Conservation (phyloP, 2,888 invertebrate species). For the Thyatira batis region DNA sequence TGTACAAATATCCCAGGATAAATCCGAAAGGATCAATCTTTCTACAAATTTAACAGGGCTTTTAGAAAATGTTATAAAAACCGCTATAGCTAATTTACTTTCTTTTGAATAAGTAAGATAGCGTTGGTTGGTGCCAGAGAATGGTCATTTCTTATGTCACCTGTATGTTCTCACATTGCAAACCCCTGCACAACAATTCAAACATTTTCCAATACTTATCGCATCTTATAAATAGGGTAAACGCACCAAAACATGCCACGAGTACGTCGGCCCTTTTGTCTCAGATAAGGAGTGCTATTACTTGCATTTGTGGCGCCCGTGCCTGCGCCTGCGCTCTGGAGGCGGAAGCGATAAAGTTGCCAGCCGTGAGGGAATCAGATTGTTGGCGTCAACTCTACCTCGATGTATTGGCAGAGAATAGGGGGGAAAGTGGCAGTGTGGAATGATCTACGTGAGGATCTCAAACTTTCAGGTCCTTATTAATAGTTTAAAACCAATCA, state of each 20-base stretch:
- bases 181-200: conserved; percentile 23
- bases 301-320: conserved; percentile 32
- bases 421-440: conserved; percentile 47
- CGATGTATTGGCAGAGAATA: conserved; percentile 58
- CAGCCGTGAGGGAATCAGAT: conserved; percentile 72
- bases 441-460: conserved; percentile 33
- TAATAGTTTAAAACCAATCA: not conserved
- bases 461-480: not conserved
- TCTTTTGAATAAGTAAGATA: too few relatives aligned
- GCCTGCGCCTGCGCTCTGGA: conserved; percentile 25
- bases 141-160: too few relatives aligned
- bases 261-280: conserved; percentile 58
- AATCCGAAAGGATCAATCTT: too few relatives aligned
- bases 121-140: too few relatives aligned
- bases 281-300: conserved; percentile 57
- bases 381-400: conserved; percentile 51
- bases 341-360: conserved; percentile 69
- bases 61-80: too few relatives aligned
- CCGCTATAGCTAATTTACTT: too few relatives aligned
- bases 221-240: conserved; percentile 41
- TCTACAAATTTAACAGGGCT: too few relatives aligned
- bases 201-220: conserved; percentile 27
- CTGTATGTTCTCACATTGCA: too few relatives aligned
- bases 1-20: too few relatives aligned
- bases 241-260: conserved; percentile 37